Percentiles rank a stretch among this genome's conserved stretches.
phyloP scores from a whole-genome alignment of 2,888 invertebrate genomes.

The Polyploca ridens region DNA sequence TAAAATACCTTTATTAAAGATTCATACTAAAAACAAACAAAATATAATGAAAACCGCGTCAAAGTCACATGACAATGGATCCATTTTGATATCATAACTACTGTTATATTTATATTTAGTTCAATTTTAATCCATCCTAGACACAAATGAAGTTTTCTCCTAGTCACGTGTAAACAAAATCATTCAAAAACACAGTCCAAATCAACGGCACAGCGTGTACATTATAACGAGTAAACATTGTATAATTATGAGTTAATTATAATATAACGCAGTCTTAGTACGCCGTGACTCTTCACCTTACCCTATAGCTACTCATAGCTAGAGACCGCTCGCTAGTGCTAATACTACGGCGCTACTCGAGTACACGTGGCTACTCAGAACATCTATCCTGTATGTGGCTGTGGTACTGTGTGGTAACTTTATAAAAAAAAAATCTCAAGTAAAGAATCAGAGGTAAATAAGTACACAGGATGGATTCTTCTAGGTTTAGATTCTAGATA shows the following conservation, averaged over 20 bases:
- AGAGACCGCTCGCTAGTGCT: constrained; percentile 60
- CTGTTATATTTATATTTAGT: too few species aligned
- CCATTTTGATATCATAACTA: too few species aligned
- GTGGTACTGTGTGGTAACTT: constrained; percentile 20
- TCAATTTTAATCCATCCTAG: too few species aligned
- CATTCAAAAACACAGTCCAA: constrained; percentile 17
- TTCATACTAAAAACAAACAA: not conserved
- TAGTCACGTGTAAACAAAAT: not conserved
- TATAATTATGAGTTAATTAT: constrained; percentile 52
- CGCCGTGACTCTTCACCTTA: constrained; percentile 65
- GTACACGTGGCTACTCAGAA: constrained; percentile 57
- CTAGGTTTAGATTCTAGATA: too few species aligned
- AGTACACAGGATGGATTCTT: too few species aligned
- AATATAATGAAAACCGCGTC: too few species aligned
- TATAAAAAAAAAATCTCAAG: not conserved
- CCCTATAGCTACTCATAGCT: constrained; percentile 47
- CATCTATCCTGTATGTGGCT: constrained; percentile 57
- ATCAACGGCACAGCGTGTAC: constrained; percentile 39
- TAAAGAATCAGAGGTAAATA: too few species aligned
- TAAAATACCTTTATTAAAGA: not conserved
- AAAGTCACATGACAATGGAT: too few species aligned
- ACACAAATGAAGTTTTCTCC: not conserved
- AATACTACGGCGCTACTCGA: constrained; percentile 63
- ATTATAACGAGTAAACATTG: constrained; percentile 69
- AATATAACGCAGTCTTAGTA: constrained; percentile 77